These are phyloP conservation scores for Baryphthengus martii DNA, from an alignment of 2,113 vertebrate species.

Conservation along the genomic window DNA sequence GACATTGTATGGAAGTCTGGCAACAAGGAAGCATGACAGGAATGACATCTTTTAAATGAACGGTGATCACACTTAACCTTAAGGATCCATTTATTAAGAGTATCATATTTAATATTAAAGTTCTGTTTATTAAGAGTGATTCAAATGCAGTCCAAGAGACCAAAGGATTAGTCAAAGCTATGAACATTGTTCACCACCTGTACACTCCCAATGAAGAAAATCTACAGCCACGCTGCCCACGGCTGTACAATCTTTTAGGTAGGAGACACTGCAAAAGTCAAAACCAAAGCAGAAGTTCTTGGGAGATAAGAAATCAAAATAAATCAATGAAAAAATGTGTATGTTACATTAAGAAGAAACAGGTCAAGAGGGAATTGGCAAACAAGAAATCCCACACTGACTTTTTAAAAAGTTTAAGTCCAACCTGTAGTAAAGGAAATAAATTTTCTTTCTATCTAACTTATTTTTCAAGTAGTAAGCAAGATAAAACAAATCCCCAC, in stretches of 20 bases:
- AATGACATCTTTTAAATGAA: background rate
- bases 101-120: background rate
- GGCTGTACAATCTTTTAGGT: background rate
- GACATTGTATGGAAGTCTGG: background rate
- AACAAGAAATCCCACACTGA: background rate
- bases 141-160: background rate
- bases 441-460: background rate
- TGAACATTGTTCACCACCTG: background rate
- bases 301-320: background rate
- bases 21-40: background rate
- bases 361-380: background rate
- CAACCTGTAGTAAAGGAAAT: background rate
- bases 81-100: background rate
- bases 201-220: background rate
- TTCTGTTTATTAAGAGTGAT: background rate
- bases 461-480: background rate
- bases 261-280: background rate
- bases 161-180: background rate
- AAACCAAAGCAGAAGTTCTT: background rate
- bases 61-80: background rate
- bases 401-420: background rate
- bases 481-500: background rate
- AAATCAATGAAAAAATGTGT: background rate
- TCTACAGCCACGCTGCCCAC: background rate
- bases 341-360: background rate